Percentiles rank a stretch among this genome's conserved stretches.
Conservation (phyloP, 2,888 invertebrate species). For the Heterodera filipjevi region DNA sequence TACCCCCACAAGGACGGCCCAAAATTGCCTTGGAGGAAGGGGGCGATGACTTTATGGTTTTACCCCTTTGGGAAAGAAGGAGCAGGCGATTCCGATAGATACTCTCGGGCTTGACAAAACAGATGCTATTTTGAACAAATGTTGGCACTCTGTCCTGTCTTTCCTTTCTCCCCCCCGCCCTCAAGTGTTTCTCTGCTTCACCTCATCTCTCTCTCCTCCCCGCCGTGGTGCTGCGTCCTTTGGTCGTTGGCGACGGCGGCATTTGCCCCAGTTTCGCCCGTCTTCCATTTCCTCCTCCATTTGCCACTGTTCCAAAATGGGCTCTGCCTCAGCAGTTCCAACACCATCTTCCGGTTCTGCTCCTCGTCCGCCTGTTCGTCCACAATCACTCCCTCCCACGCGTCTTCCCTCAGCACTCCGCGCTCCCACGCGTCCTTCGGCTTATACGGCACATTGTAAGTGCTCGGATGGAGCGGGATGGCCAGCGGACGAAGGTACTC, state of each 20-base stretch:
- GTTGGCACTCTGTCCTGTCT: background rate
- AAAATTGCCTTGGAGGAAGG: no score
- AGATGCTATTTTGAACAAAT: no score
- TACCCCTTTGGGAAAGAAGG: no score
- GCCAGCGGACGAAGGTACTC: slow-evolving; percentile 39
- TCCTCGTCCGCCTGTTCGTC: background rate
- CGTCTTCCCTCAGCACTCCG: slow-evolving; percentile 45
- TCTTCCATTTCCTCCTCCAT: background rate
- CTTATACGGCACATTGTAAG: slow-evolving; percentile 49
- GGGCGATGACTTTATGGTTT: no score
- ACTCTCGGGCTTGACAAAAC: no score
- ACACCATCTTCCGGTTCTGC: background rate
- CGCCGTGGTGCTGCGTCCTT: no score
- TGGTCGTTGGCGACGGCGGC: background rate
- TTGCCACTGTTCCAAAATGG: background rate
- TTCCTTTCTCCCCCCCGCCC: background rate
- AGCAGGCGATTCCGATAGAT: no score
- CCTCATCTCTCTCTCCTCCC: background rate
- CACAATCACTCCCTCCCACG: slow-evolving; percentile 30
- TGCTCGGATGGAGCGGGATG: slow-evolving; percentile 50
- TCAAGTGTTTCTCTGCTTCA: no score
- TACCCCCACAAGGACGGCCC: no score
- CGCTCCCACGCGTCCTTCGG: slow-evolving; percentile 31
- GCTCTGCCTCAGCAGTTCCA: background rate
- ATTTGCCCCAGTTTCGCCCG: background rate